phyloP scores from a whole-genome alignment of 2,797 vertebrate species.

The Liparis tanakae region DNA sequence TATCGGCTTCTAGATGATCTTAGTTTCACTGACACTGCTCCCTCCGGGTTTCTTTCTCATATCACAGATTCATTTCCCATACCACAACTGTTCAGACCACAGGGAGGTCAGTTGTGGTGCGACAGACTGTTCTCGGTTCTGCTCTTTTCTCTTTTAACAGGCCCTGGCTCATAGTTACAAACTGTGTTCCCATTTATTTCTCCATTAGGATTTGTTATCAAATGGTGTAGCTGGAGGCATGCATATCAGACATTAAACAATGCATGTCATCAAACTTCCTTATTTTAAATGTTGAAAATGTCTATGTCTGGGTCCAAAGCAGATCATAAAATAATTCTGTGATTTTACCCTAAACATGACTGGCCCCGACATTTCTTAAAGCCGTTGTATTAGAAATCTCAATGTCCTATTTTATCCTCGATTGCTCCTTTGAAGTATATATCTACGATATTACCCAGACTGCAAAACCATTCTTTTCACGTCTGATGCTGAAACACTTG shows the following conservation, averaged over 20 bases:
- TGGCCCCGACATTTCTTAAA: background rate
- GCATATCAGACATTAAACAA: background rate
- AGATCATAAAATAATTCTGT: background rate
- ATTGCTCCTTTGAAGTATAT: slow-evolving; percentile 1
- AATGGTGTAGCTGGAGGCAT: background rate
- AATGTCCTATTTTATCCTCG: background rate
- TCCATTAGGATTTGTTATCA: background rate
- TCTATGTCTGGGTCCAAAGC: background rate
- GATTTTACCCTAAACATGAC: background rate
- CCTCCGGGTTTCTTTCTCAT: background rate
- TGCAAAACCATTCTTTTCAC: background rate
- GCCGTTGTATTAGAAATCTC: background rate
- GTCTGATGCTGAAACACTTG: background rate
- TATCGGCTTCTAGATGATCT: too few relatives aligned
- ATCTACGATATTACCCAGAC: background rate
- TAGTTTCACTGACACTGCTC: background rate
- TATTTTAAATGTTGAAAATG: background rate
- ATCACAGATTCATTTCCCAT: background rate
- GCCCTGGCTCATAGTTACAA: background rate
- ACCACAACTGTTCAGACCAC: background rate
- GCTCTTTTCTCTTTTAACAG: background rate
- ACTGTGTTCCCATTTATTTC: background rate
- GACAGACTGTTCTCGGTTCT: background rate
- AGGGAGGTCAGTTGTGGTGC: background rate
- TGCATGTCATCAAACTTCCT: background rate